Base-by-base conservation (phyloP, 2,888 invertebrate species). In the Zele albiditarsus region DNA sequence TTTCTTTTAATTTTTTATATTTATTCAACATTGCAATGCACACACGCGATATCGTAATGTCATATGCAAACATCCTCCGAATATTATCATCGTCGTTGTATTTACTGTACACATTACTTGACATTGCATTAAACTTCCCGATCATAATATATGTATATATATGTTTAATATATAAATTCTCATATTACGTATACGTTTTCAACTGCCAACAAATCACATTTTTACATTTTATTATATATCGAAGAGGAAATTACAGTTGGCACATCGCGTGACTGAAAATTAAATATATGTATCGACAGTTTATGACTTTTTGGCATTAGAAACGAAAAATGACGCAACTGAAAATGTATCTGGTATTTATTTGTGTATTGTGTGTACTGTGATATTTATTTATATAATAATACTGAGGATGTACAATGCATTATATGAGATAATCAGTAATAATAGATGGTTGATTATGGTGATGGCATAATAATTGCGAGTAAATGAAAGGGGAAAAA, bases 51-150 rank as follows among this genome's bases (percentile, higher is more conserved):
- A n/a, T n/a, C 38, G 38, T 38, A 38, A 63, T 46, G 16, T 28
- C 71, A 42, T 63, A 63, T 49, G 14, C 31, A 25, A 42, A 31
- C 46, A 28, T 67, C 23, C 20, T 25, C 72, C 33, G 63, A 71
- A 62, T 71, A 60, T 71, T 31, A 57, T 27, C 49, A 46, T 68
- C 53, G 28, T 68, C 28, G 14, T 53, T 27, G 49, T 53, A n/a
- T 53, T 53, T 20, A 53, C 20, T 20, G 20, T 20, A 10, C 53
- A 23, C 20, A 53, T 53, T 63, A 33, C 23, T 63, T n/a, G 33
- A 33, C 63, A 20, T 63, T 33, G 63, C 63, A 63, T 63, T 63
- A 16, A 63, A 63, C 10, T 38, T 33, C 20, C 12, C 33, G 5
- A 38, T 23, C 20, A n/a, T 62, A 38, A 20, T 53, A n/a, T 38